Base-by-base conservation (phyloP, 2,797 vertebrate genomes). In the Onychomys leucogaster region DNA sequence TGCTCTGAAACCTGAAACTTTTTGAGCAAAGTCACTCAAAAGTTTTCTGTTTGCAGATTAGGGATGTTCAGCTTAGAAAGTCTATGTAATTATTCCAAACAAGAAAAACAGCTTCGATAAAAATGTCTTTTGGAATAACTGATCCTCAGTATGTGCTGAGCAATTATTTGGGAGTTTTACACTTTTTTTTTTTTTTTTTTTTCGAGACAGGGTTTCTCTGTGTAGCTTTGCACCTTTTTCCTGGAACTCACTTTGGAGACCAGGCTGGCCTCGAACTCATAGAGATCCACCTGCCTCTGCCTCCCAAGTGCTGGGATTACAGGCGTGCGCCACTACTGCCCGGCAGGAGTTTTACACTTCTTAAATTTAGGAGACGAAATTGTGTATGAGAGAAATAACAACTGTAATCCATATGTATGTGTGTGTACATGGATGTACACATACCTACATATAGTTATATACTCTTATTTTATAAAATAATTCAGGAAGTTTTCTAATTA, bases 361-460 rank as follows among this genome's bases (percentile, higher is more conserved):
- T 92, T 46, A 88, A 69, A 93, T 49, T 67, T 52, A 86, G 23
- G 61, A 63, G 78, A 73, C 75, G 84, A 88, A 90, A 89, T 41
- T 73, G 67, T 91, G 11, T 77, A 16, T 46, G 55, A 81, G 49
- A 90, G 63, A 97, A 87, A 49, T 59, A 41, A 63, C 65, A 43
- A 17, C 46, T 37, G 37, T 34, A 55, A 65, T 32, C 27, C 12
- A 12, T 65, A 12, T 29, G 63, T 65, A 27, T 65, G 11, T 65
- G 27, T 32, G 27, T 11, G 27, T 63, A 63, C 0, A 27, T 61
- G 23, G 27, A 61, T 27, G 23, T 61, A 57, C 1, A 25, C 8
- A n/a, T 59, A 27, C 3, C 55, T 82, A 61, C 4, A 41, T 29
- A 34, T 4, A 27, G 5, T 25, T 41, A 41, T 82, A 37, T 82